A percentile compares a stretch with the other conserved stretches of the same genome.
phyloP scores from a whole-genome alignment of 1,140 invertebrate species.

The Chrysomallon squamiferum region DNA sequence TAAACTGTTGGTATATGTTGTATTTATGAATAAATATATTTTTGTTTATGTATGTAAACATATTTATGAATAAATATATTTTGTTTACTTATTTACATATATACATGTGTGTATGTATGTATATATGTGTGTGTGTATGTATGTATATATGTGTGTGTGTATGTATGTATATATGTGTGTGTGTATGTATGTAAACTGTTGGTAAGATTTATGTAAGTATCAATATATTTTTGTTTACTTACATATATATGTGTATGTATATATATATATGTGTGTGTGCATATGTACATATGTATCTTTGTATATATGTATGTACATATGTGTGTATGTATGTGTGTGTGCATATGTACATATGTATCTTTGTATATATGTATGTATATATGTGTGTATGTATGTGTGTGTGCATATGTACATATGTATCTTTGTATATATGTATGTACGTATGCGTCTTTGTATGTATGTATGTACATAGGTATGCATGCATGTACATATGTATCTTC shows the following conservation, averaged over 20 bases:
- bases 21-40: not conserved
- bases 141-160: constrained; percentile 1
- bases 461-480: constrained; percentile 4
- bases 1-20: not conserved
- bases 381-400: too few species aligned
- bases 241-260: too few species aligned
- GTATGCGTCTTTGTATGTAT: not conserved
- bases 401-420: not conserved
- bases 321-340: too few species aligned
- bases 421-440: not conserved
- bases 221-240: too few species aligned
- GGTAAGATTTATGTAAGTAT: too few species aligned
- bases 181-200: too few species aligned
- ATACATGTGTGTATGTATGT: constrained; percentile 4
- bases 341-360: too few species aligned
- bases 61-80: constrained; percentile 1
- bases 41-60: not conserved
- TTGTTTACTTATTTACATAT: constrained; percentile 2
- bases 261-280: too few species aligned
- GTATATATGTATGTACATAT: too few species aligned
- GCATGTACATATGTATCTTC: not conserved
- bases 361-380: too few species aligned
- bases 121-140: constrained; percentile 2
- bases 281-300: too few species aligned
- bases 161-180: too few species aligned